Evolutionary conservation across 2,888 invertebrate genomes (phyloP), one percentile per base, ranked within the genome.

Genomic region (Orchesella flavescens): DNA sequence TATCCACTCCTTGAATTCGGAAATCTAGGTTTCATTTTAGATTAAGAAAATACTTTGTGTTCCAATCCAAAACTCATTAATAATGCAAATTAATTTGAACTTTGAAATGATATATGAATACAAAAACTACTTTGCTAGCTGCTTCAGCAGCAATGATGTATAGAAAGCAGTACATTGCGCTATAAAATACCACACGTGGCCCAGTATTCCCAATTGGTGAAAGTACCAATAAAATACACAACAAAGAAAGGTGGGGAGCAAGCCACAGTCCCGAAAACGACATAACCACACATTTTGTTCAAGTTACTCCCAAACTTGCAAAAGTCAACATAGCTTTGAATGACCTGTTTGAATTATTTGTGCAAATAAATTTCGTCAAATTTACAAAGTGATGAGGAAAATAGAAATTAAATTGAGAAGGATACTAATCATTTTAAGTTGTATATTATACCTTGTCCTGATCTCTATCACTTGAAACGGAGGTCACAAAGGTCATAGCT

Each of bases 221-320:
- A 83, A 15, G 57, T 57, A 23, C 83, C 83, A 66, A 83, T 72
- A 53, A 83, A 59, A n/a, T 77, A 77, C 9, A 83, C 83, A 43
- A 83, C 53, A 43, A 66, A 83, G 55, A 83, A 83, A 7, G 83
- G 76, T 12, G 82, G 82, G 3, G 82, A 75, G 72, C 76, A 76
- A 65, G 65, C 61, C 19, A 76, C 65, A 1, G 65, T 55, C 1
- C 55, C 66, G 5, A 82, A 17, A 15, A 82, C 68, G n/a, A 82
- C 44, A 5, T 34, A 76, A 7, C 82, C 82, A 17, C 82, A 82
- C 72, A 82, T 65, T 63, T 69, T 55, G 19, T 82, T 82, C 19
- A 82, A 61, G 15, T 19, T 63, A 46, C 49, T 76, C 12, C 71
- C 76, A 76, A 82, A 82, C 23, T 76, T 82, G 57, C 72, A 82